Conservation (phyloP, 2,113 vertebrate genomes). For the Bujurquina vittata region DNA sequence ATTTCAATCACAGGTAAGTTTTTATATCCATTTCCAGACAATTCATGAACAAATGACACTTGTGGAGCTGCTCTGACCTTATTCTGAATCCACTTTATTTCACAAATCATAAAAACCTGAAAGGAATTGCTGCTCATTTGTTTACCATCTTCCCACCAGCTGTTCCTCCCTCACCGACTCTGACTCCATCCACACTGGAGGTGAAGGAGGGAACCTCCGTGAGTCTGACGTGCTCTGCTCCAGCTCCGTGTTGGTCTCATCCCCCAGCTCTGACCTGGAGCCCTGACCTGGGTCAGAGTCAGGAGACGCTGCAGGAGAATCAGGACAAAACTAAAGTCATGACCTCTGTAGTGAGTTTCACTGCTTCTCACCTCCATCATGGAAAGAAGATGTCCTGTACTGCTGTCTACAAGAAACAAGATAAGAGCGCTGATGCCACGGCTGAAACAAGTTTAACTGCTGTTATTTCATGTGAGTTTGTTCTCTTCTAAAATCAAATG, state of each 20-base stretch:
- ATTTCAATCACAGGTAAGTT: not conserved
- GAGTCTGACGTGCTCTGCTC: slow-evolving; percentile 46
- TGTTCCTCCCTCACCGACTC: slow-evolving; percentile 18
- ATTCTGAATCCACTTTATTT: not conserved
- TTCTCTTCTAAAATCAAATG: not conserved
- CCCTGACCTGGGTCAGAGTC: slow-evolving; percentile 19
- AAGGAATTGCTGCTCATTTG: not conserved
- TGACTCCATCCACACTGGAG: slow-evolving; percentile 18
- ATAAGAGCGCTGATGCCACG: not conserved
- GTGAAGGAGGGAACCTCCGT: slow-evolving; percentile 49
- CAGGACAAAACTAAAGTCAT: slow-evolving; percentile 33
- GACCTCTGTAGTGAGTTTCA: slow-evolving; percentile 56
- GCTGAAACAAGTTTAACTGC: not conserved
- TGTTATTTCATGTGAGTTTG: slow-evolving; percentile 27
- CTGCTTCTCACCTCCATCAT: slow-evolving; percentile 46
- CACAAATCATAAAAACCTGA: not conserved
- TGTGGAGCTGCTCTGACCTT: not conserved
- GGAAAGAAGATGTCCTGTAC: slow-evolving; percentile 41
- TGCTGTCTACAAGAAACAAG: slow-evolving; percentile 35
- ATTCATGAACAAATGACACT: not conserved
- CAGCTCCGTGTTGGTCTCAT: slow-evolving; percentile 47
- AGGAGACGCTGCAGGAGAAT: slow-evolving; percentile 43
- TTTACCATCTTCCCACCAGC: slow-evolving; percentile 1
- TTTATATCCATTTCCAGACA: fast-evolving
- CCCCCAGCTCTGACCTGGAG: slow-evolving; percentile 60